Evolutionary conservation across 2,888 invertebrate genomes (phyloP), one percentile per base, ranked within the genome.

Genomic region (Erynnis tages): DNA sequence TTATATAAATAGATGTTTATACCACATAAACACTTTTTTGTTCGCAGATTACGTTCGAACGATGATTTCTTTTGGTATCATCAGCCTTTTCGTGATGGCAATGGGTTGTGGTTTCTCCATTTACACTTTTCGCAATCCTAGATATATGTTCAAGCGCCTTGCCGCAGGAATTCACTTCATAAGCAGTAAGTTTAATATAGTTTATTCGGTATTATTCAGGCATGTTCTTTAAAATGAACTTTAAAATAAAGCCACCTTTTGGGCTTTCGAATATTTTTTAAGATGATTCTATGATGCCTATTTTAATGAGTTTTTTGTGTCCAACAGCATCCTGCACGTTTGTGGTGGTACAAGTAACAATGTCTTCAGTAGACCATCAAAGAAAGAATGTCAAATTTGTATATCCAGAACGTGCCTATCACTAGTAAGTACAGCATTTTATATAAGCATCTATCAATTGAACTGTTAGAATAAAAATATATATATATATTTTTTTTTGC

Each of bases 121-220:
- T 58, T 97, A 97, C 75, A 96, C 96, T 10, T 94, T 97, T 74
- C 90, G 91, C 60, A 94, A 96, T 71, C 95, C 96, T 2, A 91
- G 96, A 2, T 97, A 97, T 76, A 96, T 95, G 93, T 96, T 96
- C 86, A 97, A 97, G 75, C 90, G 97, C 27, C 90, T 97, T 16
- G 95, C 96, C 2, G 96, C 95, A 0, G 94, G 95, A 13, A 94
- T 96, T 55, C 95, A 96, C 72, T 93, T 97, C 66, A 94, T 97
- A 54, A 93, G 95, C 72, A 93, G 95, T 95, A 78, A 91, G 90
- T 87, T 62, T n/a, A n/a, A n/a, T n/a, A n/a, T n/a, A n/a, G n/a
- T n/a, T n/a, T n/a, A n/a, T n/a, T n/a, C n/a, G n/a, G n/a, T n/a
- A n/a, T n/a, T n/a, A n/a, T n/a, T n/a, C n/a, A n/a, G n/a, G 30